phyloP scores from a whole-genome alignment of 2,797 vertebrate species.

The Tenualosa thibaudeaui region DNA sequence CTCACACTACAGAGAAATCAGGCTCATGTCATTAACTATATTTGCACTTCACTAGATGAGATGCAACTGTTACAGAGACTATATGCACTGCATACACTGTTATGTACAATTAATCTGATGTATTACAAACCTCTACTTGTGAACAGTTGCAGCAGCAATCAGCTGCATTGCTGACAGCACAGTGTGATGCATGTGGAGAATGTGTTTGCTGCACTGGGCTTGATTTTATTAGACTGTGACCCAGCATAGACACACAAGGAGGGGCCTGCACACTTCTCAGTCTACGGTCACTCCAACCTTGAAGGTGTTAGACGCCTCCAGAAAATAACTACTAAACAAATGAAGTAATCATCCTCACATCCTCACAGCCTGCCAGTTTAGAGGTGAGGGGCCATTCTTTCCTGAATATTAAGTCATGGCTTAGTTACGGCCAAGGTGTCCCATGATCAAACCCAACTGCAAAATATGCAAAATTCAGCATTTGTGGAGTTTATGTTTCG shows the following conservation, averaged over 20 bases:
- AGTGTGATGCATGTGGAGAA: constrained; percentile 11
- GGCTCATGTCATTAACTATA: background rate
- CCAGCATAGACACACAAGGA: constrained; percentile 36
- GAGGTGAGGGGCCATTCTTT: background rate
- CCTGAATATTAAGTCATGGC: background rate
- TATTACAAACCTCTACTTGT: background rate
- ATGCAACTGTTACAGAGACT: background rate
- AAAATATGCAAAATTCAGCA: background rate
- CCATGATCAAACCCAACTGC: background rate
- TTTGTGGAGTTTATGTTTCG: background rate
- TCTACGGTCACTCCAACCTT: constrained; percentile 50
- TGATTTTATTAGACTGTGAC: constrained; percentile 15
- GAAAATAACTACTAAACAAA: constrained; percentile 41
- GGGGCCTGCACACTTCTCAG: constrained; percentile 30
- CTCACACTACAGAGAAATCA: background rate
- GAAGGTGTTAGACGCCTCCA: constrained; percentile 34
- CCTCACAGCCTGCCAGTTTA: background rate
- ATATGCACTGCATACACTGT: background rate
- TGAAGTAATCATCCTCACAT: constrained; percentile 38
- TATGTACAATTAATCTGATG: background rate
- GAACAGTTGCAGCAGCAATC: background rate
- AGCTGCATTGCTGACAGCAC: constrained; percentile 33
- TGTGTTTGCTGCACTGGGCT: constrained; percentile 31
- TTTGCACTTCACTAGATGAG: background rate
- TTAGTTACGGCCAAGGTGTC: background rate